Evolutionary conservation across 2,888 invertebrate species (phyloP).

Genomic region (Proisotoma minuta): DNA sequence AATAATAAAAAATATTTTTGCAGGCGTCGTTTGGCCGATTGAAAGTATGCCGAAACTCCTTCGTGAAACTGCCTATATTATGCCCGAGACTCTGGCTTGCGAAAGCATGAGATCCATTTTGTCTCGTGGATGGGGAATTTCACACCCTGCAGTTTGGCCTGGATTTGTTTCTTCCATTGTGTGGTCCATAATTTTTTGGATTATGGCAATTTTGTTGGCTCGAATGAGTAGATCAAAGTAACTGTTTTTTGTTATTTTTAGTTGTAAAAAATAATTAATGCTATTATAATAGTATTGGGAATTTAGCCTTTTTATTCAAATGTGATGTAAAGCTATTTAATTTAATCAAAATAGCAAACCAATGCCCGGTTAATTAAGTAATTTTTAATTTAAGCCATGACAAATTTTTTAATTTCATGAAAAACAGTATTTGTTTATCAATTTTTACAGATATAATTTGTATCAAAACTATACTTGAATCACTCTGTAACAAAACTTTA

Average conservation of each 20-base stretch:
- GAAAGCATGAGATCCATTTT: conserved; percentile 53
- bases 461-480: too few relatives aligned
- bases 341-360: too few relatives aligned
- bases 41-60: conserved; percentile 88
- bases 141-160: conserved; percentile 52
- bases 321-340: conserved; percentile 13
- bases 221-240: conserved; percentile 39
- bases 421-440: too few relatives aligned
- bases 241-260: too few relatives aligned
- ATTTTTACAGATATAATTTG: too few relatives aligned
- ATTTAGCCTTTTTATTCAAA: background rate
- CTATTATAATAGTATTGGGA: background rate
- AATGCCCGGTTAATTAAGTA: too few relatives aligned
- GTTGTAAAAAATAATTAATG: background rate
- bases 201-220: conserved; percentile 46
- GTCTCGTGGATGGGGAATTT: conserved; percentile 52
- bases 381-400: too few relatives aligned
- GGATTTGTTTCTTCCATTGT: conserved; percentile 49
- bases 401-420: too few relatives aligned
- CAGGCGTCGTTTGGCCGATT: conserved; percentile 93
- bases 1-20: conserved; percentile 34
- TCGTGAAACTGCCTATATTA: conserved; percentile 54
- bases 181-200: conserved; percentile 47
- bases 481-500: too few relatives aligned
- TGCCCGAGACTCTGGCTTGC: conserved; percentile 54